Evolutionary conservation across 1,140 invertebrate species (phyloP).

Genomic region (Branchinecta lindahli): DNA sequence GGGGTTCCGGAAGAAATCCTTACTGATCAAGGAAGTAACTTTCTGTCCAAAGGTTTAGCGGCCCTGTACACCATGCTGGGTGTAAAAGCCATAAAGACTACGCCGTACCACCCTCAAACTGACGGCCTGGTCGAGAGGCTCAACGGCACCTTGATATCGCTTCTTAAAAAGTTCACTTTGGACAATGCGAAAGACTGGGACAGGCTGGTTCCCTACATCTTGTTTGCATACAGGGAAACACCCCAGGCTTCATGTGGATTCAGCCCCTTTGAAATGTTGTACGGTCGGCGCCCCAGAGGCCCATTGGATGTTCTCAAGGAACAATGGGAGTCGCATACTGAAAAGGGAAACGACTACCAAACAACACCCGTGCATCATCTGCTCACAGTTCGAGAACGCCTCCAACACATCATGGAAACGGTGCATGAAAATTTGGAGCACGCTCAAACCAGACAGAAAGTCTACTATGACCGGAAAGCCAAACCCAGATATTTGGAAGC

Average conservation of each 20-base stretch:
- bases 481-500: no score
- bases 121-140: slow-evolving; percentile 15
- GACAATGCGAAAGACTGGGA: no score
- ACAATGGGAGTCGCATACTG: no score
- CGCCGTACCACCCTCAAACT: background rate
- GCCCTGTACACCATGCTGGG: slow-evolving; percentile 21
- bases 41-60: slow-evolving; percentile 16
- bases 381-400: no score
- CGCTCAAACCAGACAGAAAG: no score
- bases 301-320: no score
- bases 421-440: no score
- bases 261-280: slow-evolving; percentile 33
- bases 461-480: no score
- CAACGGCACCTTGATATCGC: slow-evolving; percentile 24
- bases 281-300: slow-evolving; percentile 28
- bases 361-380: no score
- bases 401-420: no score
- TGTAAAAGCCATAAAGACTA: slow-evolving; percentile 21
- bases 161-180: slow-evolving; percentile 16
- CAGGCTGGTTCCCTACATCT: no score
- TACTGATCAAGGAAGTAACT: slow-evolving; percentile 25
- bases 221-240: no score
- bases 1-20: slow-evolving; percentile 24
- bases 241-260: slow-evolving; percentile 30
- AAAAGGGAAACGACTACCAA: slow-evolving; percentile 21